Evolutionary conservation across 2,888 invertebrate species (phyloP).

Genomic region (Boloria euphrosyne): DNA sequence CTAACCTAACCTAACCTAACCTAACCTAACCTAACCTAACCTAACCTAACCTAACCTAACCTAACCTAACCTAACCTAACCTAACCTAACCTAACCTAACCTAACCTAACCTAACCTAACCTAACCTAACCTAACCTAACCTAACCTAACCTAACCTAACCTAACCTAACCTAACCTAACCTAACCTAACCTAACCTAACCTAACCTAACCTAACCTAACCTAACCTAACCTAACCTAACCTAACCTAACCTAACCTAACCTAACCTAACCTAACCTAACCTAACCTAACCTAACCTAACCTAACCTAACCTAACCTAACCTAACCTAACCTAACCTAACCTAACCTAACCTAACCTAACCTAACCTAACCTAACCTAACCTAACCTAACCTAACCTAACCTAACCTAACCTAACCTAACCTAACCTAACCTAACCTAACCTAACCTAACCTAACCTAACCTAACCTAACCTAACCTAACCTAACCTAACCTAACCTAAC

Average conservation of each 20-base stretch:
- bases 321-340: conserved; percentile 22
- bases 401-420: conserved; percentile 1
- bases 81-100: conserved; percentile 2
- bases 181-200: conserved; percentile 2
- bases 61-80: conserved; percentile 3
- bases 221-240: conserved; percentile 3
- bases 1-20: conserved; percentile 1
- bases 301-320: conserved; percentile 34
- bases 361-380: neutral
- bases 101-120: conserved; percentile 3
- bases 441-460: conserved; percentile 3
- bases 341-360: conserved; percentile 9
- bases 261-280: conserved; percentile 31
- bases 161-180: conserved; percentile 3
- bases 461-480: conserved; percentile 3
- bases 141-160: conserved; percentile 3
- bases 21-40: neutral
- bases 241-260: conserved; percentile 11
- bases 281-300: conserved; percentile 33
- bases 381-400: neutral
- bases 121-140: conserved; percentile 2
- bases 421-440: conserved; percentile 3
- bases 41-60: conserved; percentile 3
- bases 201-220: conserved; percentile 1
- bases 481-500: conserved; percentile 2